A percentile compares a stretch with the other conserved stretches of the same genome.
Evolutionary conservation across 2,888 invertebrate species (phyloP).

Genomic region (Papilio demoleus): DNA sequence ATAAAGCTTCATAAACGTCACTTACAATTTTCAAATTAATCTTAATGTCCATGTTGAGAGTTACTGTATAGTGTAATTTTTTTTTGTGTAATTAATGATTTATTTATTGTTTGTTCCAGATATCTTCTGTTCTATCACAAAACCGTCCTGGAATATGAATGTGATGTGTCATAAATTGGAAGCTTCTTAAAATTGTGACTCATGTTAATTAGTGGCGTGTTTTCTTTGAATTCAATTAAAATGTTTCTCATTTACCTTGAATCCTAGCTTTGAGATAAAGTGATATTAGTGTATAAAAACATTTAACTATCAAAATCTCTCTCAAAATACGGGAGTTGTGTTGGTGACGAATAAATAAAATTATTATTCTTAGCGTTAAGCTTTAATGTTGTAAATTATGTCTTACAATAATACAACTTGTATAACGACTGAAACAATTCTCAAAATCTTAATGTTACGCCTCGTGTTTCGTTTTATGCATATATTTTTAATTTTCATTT

Average conservation of each 20-base stretch:
- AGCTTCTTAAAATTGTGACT: neutral
- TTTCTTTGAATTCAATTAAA: neutral
- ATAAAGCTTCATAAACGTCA: too few relatives aligned
- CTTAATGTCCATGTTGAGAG: too few relatives aligned
- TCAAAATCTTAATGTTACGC: slow-evolving; percentile 30
- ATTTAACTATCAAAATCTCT: slow-evolving; percentile 18
- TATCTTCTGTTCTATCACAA: slow-evolving; percentile 98
- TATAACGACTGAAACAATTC: slow-evolving; percentile 35
- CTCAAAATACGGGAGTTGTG: slow-evolving; percentile 47
- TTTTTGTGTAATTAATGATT: too few relatives aligned
- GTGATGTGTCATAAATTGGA: slow-evolving; percentile 56
- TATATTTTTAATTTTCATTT: slow-evolving; percentile 18
- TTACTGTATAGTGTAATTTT: too few relatives aligned
- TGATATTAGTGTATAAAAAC: slow-evolving; percentile 71
- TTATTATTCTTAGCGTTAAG: slow-evolving; percentile 75
- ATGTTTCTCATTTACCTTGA: too few relatives aligned
- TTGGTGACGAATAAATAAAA: slow-evolving; percentile 65
- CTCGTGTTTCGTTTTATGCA: neutral
- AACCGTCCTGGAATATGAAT: slow-evolving; percentile 94
- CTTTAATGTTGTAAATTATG: slow-evolving; percentile 59
- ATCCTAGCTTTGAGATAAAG: slow-evolving; percentile 47
- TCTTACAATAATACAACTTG: slow-evolving; percentile 40
- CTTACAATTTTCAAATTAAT: too few relatives aligned
- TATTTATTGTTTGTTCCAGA: slow-evolving; percentile 81
- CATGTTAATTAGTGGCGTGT: slow-evolving; percentile 3